Conservation (phyloP, 2,797 vertebrate genomes). For the Paedocypris micromegethes region DNA sequence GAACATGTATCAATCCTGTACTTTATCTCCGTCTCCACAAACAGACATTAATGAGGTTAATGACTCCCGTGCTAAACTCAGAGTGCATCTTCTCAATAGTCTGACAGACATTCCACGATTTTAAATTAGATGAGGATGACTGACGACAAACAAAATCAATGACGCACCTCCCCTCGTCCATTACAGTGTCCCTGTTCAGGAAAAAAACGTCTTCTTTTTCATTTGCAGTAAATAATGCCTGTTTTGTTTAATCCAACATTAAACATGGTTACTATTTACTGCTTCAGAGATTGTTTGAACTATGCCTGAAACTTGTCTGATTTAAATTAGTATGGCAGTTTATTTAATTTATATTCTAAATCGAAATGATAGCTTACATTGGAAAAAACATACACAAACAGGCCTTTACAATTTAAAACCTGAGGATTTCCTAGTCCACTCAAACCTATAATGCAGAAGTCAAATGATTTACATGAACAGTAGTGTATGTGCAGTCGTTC, state of each 20-base stretch:
- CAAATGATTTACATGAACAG: no score
- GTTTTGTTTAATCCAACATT: neutral
- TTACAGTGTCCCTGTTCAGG: neutral
- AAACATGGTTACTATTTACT: no score
- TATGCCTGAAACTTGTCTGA: no score
- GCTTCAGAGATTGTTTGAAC: no score
- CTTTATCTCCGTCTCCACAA: conserved; percentile 20
- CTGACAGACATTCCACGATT: conserved; percentile 30
- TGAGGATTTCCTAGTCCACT: no score
- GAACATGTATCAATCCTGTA: neutral
- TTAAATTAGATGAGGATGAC: conserved; percentile 42
- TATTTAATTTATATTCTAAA: no score
- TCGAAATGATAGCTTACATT: no score
- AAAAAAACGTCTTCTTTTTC: neutral
- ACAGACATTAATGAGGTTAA: conserved; percentile 28
- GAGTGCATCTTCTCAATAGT: neutral
- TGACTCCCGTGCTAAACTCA: conserved; percentile 4
- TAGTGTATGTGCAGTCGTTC: no score
- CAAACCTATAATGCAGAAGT: no score
- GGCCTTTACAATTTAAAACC: no score
- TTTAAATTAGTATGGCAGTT: no score
- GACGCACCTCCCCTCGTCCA: conserved; percentile 3
- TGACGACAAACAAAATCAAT: conserved; percentile 29
- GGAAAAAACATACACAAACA: no score
- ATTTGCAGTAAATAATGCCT: neutral